Conservation (phyloP, 2,113 vertebrate species). For the human (Homo sapiens) region DNA sequence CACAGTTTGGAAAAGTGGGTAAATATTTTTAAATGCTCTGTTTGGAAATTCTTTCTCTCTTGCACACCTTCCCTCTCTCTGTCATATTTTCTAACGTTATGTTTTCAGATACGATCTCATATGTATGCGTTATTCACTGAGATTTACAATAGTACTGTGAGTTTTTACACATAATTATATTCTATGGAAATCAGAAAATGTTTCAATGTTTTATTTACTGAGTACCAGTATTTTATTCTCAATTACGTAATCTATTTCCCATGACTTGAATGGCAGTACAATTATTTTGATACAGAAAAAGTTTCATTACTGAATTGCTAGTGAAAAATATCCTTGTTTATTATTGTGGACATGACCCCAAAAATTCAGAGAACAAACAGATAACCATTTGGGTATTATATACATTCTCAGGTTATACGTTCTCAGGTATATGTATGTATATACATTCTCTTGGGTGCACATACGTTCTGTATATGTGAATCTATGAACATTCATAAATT, state of each 20-base stretch:
- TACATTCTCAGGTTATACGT: too few relatives aligned
- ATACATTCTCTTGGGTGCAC: too few relatives aligned
- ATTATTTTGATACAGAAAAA: slow-evolving; percentile 6
- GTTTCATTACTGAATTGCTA: background rate
- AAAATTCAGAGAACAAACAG: background rate
- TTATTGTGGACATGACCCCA: background rate
- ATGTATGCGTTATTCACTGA: background rate
- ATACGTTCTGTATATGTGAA: too few relatives aligned
- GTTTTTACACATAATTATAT: background rate
- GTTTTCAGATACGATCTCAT: background rate
- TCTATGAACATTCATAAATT: too few relatives aligned
- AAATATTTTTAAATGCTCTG: background rate
- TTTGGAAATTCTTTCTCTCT: background rate
- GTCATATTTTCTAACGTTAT: background rate
- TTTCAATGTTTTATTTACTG: background rate
- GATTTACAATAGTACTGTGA: background rate
- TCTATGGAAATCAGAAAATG: background rate
- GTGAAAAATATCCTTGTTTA: background rate
- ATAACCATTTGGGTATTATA: background rate
- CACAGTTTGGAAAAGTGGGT: background rate
- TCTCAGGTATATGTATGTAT: too few relatives aligned
- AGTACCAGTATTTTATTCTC: background rate
- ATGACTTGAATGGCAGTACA: background rate
- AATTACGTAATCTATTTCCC: background rate
- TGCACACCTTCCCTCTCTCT: background rate